Percentiles rank a stretch among this genome's conserved stretches.
Conservation (phyloP, 2,888 invertebrate species). For the Apamea anceps region DNA sequence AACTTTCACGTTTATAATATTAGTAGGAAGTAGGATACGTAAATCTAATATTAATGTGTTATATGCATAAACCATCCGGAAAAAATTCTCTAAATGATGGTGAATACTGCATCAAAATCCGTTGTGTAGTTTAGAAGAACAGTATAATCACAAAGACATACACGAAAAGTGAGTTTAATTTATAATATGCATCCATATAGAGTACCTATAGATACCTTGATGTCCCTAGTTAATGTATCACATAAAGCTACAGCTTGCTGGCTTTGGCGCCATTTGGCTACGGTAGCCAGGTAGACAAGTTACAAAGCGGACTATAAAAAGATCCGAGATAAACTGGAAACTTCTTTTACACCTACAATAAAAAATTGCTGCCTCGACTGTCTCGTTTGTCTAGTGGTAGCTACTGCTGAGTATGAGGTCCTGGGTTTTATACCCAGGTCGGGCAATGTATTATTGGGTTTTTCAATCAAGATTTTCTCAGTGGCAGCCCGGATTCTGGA, state of each 20-base stretch:
- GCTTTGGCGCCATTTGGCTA: constrained; percentile 2
- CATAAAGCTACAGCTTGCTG: not conserved
- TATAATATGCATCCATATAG: not conserved
- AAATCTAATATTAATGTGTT: not conserved
- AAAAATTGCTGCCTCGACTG: constrained; percentile 17
- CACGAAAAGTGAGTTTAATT: not conserved
- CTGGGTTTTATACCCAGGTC: not conserved
- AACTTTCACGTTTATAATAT: no score
- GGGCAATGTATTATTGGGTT: not conserved
- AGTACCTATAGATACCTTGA: not conserved
- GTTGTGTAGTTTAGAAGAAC: not conserved
- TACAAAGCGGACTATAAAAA: constrained; percentile 42
- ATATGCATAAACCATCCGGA: no score
- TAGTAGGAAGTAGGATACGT: not conserved
- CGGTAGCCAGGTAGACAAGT: constrained; percentile 29
- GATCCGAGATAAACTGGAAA: constrained; percentile 31
- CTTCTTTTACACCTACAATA: constrained; percentile 44
- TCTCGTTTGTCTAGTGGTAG: not conserved
- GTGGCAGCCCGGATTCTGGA: not conserved
- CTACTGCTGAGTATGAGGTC: not conserved
- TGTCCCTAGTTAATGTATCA: not conserved
- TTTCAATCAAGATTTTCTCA: not conserved
- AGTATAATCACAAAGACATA: not conserved
- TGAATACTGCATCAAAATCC: not conserved
- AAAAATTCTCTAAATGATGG: not conserved